phyloP scores from a whole-genome alignment of 1,140 invertebrate species.

The Drosophila sechellia region DNA sequence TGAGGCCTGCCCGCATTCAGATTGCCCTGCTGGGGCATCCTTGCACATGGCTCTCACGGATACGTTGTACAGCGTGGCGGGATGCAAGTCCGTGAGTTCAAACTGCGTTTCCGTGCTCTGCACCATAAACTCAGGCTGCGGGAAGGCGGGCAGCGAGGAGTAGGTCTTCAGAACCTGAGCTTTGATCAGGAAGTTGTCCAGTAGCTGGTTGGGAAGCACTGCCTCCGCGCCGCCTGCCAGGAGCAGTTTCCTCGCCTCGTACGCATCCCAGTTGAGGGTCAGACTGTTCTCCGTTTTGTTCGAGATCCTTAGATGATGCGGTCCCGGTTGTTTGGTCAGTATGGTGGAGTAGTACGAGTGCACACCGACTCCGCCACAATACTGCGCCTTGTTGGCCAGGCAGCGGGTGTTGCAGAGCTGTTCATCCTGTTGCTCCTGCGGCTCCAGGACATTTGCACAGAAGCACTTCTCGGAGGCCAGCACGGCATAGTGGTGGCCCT shows the following conservation, averaged over 20 bases:
- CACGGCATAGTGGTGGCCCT: slow-evolving; percentile 66
- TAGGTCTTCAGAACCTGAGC: slow-evolving; percentile 85
- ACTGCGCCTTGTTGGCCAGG: slow-evolving; percentile 85
- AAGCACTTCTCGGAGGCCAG: slow-evolving; percentile 72
- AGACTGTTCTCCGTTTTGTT: slow-evolving; percentile 86
- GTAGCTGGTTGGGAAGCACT: slow-evolving; percentile 47
- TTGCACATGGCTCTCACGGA: slow-evolving; percentile 88
- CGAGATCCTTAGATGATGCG: slow-evolving; percentile 82
- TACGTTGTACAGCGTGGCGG: slow-evolving; percentile 90
- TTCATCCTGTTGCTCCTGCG: slow-evolving; percentile 64
- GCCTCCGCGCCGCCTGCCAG: slow-evolving; percentile 49
- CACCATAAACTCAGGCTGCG: slow-evolving; percentile 84
- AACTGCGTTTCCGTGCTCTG: slow-evolving; percentile 85
- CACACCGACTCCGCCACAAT: slow-evolving; percentile 85
- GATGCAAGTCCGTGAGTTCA: slow-evolving; percentile 88
- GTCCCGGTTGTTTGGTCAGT: slow-evolving; percentile 80
- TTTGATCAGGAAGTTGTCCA: slow-evolving; percentile 85
- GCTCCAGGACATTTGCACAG: slow-evolving; percentile 59
- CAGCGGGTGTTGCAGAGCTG: slow-evolving; percentile 84
- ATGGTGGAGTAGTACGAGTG: slow-evolving; percentile 86
- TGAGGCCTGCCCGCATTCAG: slow-evolving; percentile 86
- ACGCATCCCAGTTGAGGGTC: slow-evolving; percentile 84
- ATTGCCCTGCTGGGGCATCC: slow-evolving; percentile 34
- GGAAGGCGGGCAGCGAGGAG: slow-evolving; percentile 69
- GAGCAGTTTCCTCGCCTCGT: slow-evolving; percentile 73